Conservation (phyloP, 2,797 vertebrate genomes). For the Enteromius anoplus region DNA sequence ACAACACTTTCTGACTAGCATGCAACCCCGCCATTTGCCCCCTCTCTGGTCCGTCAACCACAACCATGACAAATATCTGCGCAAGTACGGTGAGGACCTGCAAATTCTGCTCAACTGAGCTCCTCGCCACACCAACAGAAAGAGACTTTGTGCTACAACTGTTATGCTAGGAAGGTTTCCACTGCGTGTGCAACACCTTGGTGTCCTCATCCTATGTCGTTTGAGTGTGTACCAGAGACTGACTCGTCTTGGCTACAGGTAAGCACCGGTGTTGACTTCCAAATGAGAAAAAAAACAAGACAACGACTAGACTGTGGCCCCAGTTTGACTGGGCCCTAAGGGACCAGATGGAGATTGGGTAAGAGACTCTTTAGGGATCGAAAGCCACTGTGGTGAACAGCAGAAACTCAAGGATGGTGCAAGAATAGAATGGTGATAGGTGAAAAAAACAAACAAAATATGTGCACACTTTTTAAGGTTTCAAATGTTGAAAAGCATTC, state of each 20-base stretch:
- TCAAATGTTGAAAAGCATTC: conserved; percentile 42
- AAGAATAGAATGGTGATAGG: conserved; percentile 27
- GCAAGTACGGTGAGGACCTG: conserved; percentile 88
- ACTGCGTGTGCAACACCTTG: conserved; percentile 19
- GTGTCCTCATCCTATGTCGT: conserved; percentile 8
- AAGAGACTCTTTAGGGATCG: conserved; percentile 29
- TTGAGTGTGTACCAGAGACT: conserved; percentile 42
- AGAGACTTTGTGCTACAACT: neutral
- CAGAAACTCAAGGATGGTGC: neutral
- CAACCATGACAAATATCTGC: conserved; percentile 93
- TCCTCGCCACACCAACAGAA: neutral
- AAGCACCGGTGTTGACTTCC: conserved; percentile 28
- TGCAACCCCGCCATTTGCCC: conserved; percentile 90
- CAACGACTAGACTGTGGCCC: conserved; percentile 13
- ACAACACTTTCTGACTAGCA: conserved; percentile 92
- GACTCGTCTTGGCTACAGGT: conserved; percentile 31
- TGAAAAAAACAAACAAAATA: conserved; percentile 29
- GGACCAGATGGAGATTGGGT: conserved; percentile 32
- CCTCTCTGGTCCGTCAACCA: conserved; percentile 92
- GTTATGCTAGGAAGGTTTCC: conserved; percentile 22
- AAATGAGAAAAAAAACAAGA: neutral
- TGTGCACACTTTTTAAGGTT: conserved; percentile 60
- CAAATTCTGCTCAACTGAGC: conserved; percentile 78
- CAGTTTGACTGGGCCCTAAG: conserved; percentile 34
- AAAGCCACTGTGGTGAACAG: conserved; percentile 45